Conservation (phyloP, 2,113 vertebrate genomes). For the Boleophthalmus pectinirostris region DNA sequence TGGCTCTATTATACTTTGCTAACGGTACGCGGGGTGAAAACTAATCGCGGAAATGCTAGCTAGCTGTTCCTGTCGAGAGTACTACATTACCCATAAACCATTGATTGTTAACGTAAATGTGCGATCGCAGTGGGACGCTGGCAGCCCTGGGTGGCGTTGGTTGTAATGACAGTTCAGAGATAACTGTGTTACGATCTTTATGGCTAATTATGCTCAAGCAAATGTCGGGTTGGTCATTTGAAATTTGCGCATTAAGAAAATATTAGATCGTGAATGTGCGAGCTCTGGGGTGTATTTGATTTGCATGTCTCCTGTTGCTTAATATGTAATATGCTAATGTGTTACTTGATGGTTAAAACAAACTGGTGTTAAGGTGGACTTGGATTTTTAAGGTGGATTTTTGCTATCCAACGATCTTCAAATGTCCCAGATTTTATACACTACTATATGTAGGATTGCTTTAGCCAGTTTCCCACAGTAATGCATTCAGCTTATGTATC, state of each 20-base stretch:
- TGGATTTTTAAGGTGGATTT: too few species aligned
- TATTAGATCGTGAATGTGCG: not conserved
- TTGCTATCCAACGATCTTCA: too few species aligned
- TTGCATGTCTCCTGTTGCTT: not conserved
- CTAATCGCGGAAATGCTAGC: not conserved
- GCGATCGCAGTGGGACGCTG: not conserved
- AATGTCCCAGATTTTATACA: too few species aligned
- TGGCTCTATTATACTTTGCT: not conserved
- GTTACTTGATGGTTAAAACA: too few species aligned
- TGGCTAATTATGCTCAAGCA: not conserved
- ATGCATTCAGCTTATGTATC: too few species aligned
- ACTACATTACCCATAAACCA: not conserved
- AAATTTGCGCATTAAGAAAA: slow-evolving; percentile 6
- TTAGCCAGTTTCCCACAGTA: too few species aligned
- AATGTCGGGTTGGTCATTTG: not conserved
- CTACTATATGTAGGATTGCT: too few species aligned
- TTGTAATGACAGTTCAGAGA: slow-evolving; percentile 6
- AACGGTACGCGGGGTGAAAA: not conserved
- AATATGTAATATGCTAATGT: not conserved
- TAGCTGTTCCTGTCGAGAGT: not conserved
- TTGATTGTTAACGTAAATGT: not conserved
- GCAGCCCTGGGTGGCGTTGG: not conserved
- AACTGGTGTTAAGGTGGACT: too few species aligned
- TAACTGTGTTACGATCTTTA: slow-evolving; percentile 1
- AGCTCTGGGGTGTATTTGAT: not conserved